Base-by-base conservation (phyloP, 1,140 invertebrate species). In the Drosophila bocqueti region DNA sequence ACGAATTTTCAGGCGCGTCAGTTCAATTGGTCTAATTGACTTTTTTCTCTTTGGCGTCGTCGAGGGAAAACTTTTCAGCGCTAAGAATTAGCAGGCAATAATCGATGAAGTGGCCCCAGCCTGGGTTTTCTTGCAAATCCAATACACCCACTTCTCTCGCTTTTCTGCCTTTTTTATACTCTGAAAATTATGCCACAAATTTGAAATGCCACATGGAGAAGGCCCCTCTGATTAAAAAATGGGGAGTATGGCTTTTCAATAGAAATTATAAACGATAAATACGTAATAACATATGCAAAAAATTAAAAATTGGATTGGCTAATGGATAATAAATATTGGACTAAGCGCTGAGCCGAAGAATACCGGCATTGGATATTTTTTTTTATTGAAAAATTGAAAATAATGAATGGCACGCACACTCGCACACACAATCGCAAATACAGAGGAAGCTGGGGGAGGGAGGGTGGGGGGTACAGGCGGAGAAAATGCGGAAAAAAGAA, bases 351-450 rank as follows among this genome's bases (percentile, higher is more conserved):
- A n/a, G n/a, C n/a, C n/a, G n/a, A n/a, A n/a, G n/a, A n/a, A n/a
- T n/a, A n/a, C n/a, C n/a, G n/a, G n/a, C n/a, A n/a, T n/a, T n/a
- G n/a, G n/a, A n/a, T n/a, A n/a, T n/a, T n/a, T n/a, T n/a, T n/a
- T n/a, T n/a, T n/a, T n/a, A n/a, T 89, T 89, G 81, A 82, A 86
- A 89, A 89, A 89, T 89, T 81, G 81, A 89, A 90, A 82, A 82
- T 90, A 89, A 90, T 89, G 86, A 85, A 90, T 89, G 81, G 73
- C 69, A 90, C 58, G 64, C 66, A 80, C 64, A 59, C 52, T 24
- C 34, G 31, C 61, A 74, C 47, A 34, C 45, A 69, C 58, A 63
- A 59, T 10, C 40, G 49, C 45, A 50, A 46, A 55, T 21, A 42
- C 36, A 65, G 36, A n/a, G 46, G 4, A 16, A 21, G 15, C 5